phyloP scores from a whole-genome alignment of 2,797 vertebrate genomes.

The Takifugu ocellatus region DNA sequence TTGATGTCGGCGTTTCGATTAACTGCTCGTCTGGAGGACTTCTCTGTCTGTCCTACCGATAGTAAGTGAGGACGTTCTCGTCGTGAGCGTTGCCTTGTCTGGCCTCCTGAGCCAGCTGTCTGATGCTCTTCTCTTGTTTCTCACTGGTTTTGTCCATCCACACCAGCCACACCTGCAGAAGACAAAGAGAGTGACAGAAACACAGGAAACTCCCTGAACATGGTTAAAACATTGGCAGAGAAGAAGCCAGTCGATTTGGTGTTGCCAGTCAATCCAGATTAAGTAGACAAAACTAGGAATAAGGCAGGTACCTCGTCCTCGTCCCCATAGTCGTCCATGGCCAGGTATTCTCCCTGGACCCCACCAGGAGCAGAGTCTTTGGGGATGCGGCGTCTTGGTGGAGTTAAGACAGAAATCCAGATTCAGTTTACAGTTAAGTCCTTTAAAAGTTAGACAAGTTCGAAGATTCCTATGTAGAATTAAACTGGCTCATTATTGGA shows the following conservation, averaged over 20 bases:
- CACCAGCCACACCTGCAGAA: constrained; percentile 86
- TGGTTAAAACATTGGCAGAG: too few species aligned
- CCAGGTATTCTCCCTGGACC: constrained; percentile 77
- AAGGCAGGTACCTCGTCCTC: constrained; percentile 80
- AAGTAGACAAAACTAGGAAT: too few species aligned
- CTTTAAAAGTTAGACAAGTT: too few species aligned
- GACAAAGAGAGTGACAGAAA: background rate
- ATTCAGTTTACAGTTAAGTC: too few species aligned
- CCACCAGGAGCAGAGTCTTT: constrained; percentile 79
- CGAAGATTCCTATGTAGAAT: too few species aligned
- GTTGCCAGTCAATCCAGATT: too few species aligned
- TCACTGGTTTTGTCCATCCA: constrained; percentile 90
- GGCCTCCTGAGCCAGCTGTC: constrained; percentile 91
- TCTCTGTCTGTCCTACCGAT: constrained; percentile 77
- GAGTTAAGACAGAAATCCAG: background rate
- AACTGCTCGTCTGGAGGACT: background rate
- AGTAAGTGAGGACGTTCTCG: constrained; percentile 93
- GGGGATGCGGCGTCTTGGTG: constrained; percentile 81
- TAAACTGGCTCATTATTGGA: too few species aligned
- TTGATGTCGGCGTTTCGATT: background rate
- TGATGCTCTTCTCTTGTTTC: constrained; percentile 88
- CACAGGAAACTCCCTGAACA: too few species aligned
- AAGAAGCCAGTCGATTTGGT: background rate
- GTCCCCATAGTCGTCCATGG: constrained; percentile 86
- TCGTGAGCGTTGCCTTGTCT: constrained; percentile 91